Evolutionary conservation across 2,797 vertebrate species (phyloP), one percentile per base, ranked within the genome.

Genomic region (Pelobates cultripes): DNA sequence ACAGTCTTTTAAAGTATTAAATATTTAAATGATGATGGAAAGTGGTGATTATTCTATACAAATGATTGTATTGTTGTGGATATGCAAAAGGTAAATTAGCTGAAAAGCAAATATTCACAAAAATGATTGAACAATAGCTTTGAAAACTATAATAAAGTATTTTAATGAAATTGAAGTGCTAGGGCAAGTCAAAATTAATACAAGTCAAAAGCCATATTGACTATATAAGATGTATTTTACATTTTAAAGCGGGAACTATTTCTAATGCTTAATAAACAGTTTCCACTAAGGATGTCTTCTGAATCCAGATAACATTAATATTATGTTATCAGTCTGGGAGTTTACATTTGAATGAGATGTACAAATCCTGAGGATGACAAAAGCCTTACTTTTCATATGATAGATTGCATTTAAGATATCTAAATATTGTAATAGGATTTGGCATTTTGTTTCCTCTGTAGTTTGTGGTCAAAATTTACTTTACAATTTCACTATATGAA

Each of bases 71-170:
- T 75, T 81, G 53, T 69, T 69, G 67, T 60, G 43, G 12, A 70
- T 63, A 75, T 70, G 73, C 67, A 76, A 76, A 51, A 76, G 57
- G 41, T 28, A 76, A 76, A 76, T 76, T 47, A 53, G 47, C 43
- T 75, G 2, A 61, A 47, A 45, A 67, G 42, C 43, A 81, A 75
- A 69, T 17, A 61, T 41, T 70, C 66, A 63, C 28, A 42, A 63
- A 63, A 47, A 61, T 17, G 13, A 3, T 3, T 70, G 28, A 43
- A 80, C 68, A 80, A n/a, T 0, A 17, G 55, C 3, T 44, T 57
- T 63, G 15, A 68, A 68, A 68, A 55, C 15, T 61, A 61, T 60
- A 47, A 81, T 75, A 28, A 13, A 75, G 15, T 40, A 42, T 12
- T 6, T 47, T 70, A 60, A 57, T 80, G 12, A 60, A 41, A 17